Evolutionary conservation across 2,797 vertebrate species (phyloP).

Genomic region (Notoglanidium macrostoma): DNA sequence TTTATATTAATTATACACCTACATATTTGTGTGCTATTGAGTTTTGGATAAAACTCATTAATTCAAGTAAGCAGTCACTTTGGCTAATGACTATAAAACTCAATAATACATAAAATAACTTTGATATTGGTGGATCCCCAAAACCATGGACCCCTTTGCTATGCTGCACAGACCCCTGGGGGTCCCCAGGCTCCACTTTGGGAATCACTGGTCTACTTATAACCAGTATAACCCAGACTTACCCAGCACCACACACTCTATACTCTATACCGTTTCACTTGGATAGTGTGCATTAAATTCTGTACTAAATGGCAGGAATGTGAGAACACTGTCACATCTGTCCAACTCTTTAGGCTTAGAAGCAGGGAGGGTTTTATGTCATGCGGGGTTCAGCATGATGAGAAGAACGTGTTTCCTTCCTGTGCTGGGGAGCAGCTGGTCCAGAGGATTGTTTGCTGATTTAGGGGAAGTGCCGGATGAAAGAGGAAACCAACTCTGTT

Average conservation of each 20-base stretch:
- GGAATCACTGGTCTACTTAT: background rate
- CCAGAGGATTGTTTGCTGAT: slow-evolving; percentile 49
- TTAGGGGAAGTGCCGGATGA: slow-evolving; percentile 48
- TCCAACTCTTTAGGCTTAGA: slow-evolving; percentile 26
- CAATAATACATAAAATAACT: background rate
- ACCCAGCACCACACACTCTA: background rate
- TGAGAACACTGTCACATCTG: slow-evolving; percentile 31
- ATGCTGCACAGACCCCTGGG: background rate
- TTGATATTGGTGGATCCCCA: background rate
- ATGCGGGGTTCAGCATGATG: slow-evolving; percentile 26
- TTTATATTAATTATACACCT: background rate
- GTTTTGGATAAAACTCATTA: background rate
- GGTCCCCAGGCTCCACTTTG: background rate
- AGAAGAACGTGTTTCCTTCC: slow-evolving; percentile 53
- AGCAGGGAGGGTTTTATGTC: slow-evolving; percentile 26
- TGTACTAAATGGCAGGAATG: background rate
- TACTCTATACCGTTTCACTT: background rate
- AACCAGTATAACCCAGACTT: slow-evolving; percentile 5
- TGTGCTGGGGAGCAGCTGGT: slow-evolving; percentile 53
- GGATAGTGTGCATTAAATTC: background rate
- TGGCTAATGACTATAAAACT: background rate
- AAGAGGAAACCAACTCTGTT: slow-evolving; percentile 50
- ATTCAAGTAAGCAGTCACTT: background rate
- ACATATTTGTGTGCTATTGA: background rate
- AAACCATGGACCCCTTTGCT: background rate